Evolutionary conservation across 2,113 vertebrate species (phyloP).

Genomic region (Tenrec ecaudatus): DNA sequence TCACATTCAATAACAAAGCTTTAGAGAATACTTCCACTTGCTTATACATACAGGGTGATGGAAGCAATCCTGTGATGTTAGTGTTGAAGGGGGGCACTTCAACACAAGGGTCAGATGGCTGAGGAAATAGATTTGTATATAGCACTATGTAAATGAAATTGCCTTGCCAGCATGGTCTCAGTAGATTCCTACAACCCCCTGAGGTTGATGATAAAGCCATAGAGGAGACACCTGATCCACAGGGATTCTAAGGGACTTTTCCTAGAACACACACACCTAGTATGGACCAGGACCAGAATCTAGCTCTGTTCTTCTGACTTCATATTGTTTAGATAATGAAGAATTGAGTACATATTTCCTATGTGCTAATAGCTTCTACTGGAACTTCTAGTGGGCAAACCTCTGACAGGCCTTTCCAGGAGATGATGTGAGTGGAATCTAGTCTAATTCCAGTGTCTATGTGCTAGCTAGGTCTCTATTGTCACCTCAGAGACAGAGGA

Average conservation of each 20-base stretch:
- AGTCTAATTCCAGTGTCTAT: not conserved
- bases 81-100: too few relatives aligned
- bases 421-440: not conserved
- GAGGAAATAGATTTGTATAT: too few relatives aligned
- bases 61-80: too few relatives aligned
- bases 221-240: not conserved
- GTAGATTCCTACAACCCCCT: too few relatives aligned
- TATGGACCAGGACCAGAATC: not conserved
- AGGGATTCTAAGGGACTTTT: not conserved
- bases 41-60: too few relatives aligned
- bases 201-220: not conserved
- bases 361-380: not conserved
- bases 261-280: not conserved
- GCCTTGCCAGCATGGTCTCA: not conserved
- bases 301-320: constrained; percentile 11
- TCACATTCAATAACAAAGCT: too few relatives aligned
- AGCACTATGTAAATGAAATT: not conserved
- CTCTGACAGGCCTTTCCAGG: not conserved
- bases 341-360: not conserved
- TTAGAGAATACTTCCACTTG: too few relatives aligned
- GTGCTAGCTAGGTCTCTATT: not conserved
- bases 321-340: not conserved
- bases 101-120: too few relatives aligned
- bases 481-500: not conserved
- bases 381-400: not conserved